Evolutionary conservation across 2,888 invertebrate genomes (phyloP), one percentile per base, ranked within the genome.

Genomic region (Cephalotes varians): DNA sequence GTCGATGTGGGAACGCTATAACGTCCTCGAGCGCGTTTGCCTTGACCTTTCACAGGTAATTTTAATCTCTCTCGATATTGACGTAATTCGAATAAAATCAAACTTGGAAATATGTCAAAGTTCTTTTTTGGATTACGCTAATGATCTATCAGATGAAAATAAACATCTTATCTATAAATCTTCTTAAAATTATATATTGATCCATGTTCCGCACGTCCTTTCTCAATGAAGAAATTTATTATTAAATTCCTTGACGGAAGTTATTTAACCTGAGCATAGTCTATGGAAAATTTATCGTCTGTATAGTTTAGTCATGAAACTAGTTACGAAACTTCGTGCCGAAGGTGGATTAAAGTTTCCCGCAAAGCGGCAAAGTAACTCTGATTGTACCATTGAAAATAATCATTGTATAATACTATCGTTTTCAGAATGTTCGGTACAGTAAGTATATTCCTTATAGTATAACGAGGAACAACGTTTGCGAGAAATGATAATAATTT

Each of bases 191-290:
- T 25, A 40, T 40, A 40, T 12, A 54, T 10, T 18, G 54, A 71
- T 37, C 18, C 5, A 4, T 40, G 37, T 2, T 6, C 15, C 18
- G n/a, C n/a, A n/a, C n/a, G 10, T 37, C 37, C 44, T 44, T 15
- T 71, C 9, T 4, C 1, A 2, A 34, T 18, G 18, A 40, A 72
- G 54, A 72, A 72, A 72, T 72, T 54, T 56, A 28, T 56, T 72
- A 72, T 56, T 56, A 40, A 54, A 40, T 72, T 72, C 56, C 72
- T 56, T n/a, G 56, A 71, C 10, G 21, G 10, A 54, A 18, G 25
- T 71, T 54, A 69, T 21, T 15, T 51, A 51, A 10, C 37, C 18
- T 18, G 18, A 54, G 25, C 21, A 3, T 37, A 25, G 37, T 6
- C 71, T 21, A 15, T 18, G 37, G 18, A 1, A 71, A 34, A 54